phyloP scores from a whole-genome alignment of 2,113 vertebrate genomes.

The Hyaena hyaena region DNA sequence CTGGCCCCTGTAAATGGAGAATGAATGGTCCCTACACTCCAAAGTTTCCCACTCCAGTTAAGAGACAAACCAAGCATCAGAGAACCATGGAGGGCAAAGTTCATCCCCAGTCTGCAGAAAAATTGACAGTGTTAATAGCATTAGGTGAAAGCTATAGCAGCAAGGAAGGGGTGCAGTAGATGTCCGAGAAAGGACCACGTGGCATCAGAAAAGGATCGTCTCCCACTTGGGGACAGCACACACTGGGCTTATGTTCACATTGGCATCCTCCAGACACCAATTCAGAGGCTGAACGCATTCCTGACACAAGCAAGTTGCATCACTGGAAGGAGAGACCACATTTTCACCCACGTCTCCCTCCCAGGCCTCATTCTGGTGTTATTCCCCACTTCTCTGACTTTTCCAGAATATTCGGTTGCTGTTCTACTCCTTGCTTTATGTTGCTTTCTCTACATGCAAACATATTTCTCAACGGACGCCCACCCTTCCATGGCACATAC shows the following conservation, averaged over 20 bases:
- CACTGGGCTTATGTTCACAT: not conserved
- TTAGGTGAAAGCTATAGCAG: not conserved
- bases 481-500: not conserved
- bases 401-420: rapidly evolving
- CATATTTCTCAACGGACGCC: not conserved
- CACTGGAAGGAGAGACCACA: not conserved
- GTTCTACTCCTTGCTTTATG: rapidly evolving
- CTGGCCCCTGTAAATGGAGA: not conserved
- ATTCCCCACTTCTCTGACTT: not conserved
- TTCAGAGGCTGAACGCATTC: not conserved
- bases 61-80: not conserved
- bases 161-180: not conserved
- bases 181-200: not conserved
- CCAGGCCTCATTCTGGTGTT: not conserved
- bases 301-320: not conserved
- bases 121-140: too few relatives aligned
- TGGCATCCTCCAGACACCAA: too few relatives aligned
- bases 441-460: not conserved
- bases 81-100: not conserved
- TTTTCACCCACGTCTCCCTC: not conserved
- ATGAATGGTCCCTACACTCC: not conserved
- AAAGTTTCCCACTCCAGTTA: not conserved
- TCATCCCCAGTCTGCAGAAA: not conserved
- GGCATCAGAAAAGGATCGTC: too few relatives aligned
- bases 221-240: not conserved